Evolutionary conservation across 1,140 invertebrate genomes (phyloP).

Genomic region (Drosophila seguyi): DNA sequence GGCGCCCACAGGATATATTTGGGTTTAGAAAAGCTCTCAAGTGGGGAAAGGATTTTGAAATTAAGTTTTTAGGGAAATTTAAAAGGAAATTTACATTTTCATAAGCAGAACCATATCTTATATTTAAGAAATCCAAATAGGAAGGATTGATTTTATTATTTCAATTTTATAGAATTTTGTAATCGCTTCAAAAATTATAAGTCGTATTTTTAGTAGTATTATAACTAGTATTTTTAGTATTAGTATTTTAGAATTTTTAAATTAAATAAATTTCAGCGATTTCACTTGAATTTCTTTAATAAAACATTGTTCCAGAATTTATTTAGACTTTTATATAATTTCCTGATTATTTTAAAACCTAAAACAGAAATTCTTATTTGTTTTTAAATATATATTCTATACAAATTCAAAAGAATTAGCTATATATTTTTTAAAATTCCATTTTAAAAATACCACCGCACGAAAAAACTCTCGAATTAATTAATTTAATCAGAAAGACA

Average conservation of each 20-base stretch:
- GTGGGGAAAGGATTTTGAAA: neutral
- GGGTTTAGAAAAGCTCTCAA: neutral
- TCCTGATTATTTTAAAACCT: neutral
- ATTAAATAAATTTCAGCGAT: neutral
- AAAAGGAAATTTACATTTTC: neutral
- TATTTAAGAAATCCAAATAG: neutral
- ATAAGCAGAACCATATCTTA: neutral
- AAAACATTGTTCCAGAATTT: neutral
- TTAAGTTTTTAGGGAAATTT: no score
- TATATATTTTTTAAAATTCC: neutral
- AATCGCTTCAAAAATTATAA: neutral
- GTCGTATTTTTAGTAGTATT: no score
- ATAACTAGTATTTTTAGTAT: neutral
- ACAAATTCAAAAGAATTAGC: neutral
- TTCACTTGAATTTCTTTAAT: neutral
- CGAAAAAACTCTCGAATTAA: neutral
- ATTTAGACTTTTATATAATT: neutral
- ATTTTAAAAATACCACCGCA: neutral
- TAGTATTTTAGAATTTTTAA: neutral
- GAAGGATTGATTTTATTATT: neutral
- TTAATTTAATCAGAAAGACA: slow-evolving; percentile 1
- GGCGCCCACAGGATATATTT: neutral
- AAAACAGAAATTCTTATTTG: neutral
- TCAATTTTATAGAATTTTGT: neutral
- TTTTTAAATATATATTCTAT: no score